Evolutionary conservation across 2,797 vertebrate genomes (phyloP).

Genomic region (Zenarchopterus dispar): DNA sequence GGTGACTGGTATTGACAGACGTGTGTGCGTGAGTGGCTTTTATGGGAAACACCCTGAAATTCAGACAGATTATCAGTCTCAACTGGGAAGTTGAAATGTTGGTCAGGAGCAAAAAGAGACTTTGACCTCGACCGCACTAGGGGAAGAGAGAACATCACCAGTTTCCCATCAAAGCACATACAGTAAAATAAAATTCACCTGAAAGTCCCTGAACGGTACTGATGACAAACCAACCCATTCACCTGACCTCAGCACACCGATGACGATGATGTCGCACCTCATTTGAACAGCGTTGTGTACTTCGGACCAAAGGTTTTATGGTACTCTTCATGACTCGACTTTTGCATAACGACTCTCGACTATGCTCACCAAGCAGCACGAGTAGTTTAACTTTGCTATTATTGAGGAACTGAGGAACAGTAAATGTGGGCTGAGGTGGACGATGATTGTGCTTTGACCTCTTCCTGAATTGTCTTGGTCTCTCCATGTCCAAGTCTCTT

Average conservation of each 20-base stretch:
- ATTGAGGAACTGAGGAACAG: slow-evolving; percentile 36
- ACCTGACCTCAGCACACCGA: slow-evolving; percentile 54
- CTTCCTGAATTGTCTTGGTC: slow-evolving; percentile 50
- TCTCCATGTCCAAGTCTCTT: slow-evolving; percentile 41
- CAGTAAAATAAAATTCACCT: slow-evolving; percentile 46
- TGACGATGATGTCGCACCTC: slow-evolving; percentile 40
- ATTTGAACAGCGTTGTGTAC: slow-evolving; percentile 33
- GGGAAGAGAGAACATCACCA: slow-evolving; percentile 9
- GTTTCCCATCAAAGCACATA: slow-evolving; percentile 24
- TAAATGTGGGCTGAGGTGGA: slow-evolving; percentile 32
- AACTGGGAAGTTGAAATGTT: slow-evolving; percentile 13
- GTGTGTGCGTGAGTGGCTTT: slow-evolving; percentile 17
- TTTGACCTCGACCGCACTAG: slow-evolving; percentile 31
- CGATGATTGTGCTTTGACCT: slow-evolving; percentile 56
- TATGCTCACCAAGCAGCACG: slow-evolving; percentile 13
- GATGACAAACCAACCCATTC: slow-evolving; percentile 42
- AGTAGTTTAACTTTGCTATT: slow-evolving; percentile 6
- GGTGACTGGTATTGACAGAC: slow-evolving; percentile 44
- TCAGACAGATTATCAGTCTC: slow-evolving; percentile 22
- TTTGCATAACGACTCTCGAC: slow-evolving; percentile 44
- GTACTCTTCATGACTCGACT: slow-evolving; percentile 31
- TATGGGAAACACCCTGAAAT: slow-evolving; percentile 55
- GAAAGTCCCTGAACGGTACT: slow-evolving; percentile 45
- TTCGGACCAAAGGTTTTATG: slow-evolving; percentile 25
- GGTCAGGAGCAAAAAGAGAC: slow-evolving; percentile 34